Evolutionary conservation across 1,140 invertebrate genomes (phyloP).

Genomic region (Yoshiicerus persimilis): DNA sequence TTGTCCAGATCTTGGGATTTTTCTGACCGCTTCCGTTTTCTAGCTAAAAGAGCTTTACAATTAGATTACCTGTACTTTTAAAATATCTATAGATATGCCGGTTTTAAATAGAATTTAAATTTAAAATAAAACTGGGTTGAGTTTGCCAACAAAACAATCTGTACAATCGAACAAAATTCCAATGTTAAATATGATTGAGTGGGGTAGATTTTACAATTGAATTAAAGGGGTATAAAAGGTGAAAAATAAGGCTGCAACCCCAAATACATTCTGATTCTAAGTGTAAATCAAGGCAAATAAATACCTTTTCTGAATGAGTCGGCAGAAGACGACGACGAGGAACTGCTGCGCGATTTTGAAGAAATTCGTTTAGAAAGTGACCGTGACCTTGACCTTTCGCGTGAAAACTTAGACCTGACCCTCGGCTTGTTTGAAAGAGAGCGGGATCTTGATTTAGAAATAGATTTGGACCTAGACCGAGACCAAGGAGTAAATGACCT

Average conservation of each 20-base stretch:
- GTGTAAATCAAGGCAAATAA: no score
- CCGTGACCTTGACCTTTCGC: constrained; percentile 25
- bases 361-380: constrained; percentile 3
- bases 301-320: background rate
- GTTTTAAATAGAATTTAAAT: no score
- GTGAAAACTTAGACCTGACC: constrained; percentile 35
- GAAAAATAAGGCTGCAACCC: no score
- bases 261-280: no score
- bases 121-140: no score
- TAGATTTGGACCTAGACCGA: constrained; percentile 12
- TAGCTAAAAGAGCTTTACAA: background rate
- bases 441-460: constrained; percentile 30
- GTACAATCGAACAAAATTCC: no score
- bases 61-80: background rate
- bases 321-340: constrained; percentile 22
- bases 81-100: no score
- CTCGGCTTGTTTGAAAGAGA: constrained; percentile 18
- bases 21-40: background rate
- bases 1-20: background rate
- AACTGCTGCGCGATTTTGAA: constrained; percentile 14
- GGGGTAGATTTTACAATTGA: no score
- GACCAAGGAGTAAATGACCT: constrained; percentile 53
- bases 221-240: no score
- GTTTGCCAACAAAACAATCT: no score
- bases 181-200: no score